A percentile compares a stretch with the other conserved stretches of the same genome.
These are phyloP conservation scores for Stictocephala bisonia DNA, from an alignment of 2,888 invertebrate genomes.

Conservation along the genomic window DNA sequence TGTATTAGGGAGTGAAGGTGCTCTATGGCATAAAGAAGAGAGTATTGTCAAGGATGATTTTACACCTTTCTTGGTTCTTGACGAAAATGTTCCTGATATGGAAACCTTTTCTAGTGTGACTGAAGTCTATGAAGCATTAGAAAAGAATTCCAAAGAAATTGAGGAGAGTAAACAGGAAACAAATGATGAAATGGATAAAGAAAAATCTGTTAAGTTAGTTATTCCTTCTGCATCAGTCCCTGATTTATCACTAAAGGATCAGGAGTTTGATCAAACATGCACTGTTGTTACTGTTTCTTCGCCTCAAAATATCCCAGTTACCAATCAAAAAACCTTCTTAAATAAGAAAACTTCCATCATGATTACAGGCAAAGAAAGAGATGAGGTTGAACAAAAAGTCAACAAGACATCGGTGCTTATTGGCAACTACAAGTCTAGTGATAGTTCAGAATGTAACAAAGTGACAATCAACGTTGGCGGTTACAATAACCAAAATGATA, in stretches of 20 bases:
- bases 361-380: conserved; percentile 74
- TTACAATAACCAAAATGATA: conserved; percentile 22
- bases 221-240: conserved; percentile 40
- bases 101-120: conserved; percentile 30
- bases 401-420: conserved; percentile 52
- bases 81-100: conserved; percentile 30
- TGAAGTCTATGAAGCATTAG: conserved; percentile 25
- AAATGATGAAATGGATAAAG: background rate
- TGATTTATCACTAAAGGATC: conserved; percentile 9
- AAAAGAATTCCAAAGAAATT: background rate
- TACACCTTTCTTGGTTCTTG: background rate
- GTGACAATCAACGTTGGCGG: conserved; percentile 67
- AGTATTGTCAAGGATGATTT: conserved; percentile 10
- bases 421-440: conserved; percentile 50
- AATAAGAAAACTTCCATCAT: conserved; percentile 71
- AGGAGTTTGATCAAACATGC: conserved; percentile 51
- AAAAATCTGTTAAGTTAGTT: conserved; percentile 40
- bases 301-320: conserved; percentile 34
- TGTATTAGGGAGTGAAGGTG: background rate
- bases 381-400: conserved; percentile 10
- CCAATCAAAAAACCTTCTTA: conserved; percentile 23
- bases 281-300: conserved; percentile 54
- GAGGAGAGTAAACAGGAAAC: background rate
- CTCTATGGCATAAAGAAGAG: conserved; percentile 27
- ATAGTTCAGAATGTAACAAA: conserved; percentile 61